These are phyloP conservation scores for Aporophyla nigra DNA, from an alignment of 2,888 invertebrate genomes.

Conservation along the genomic window DNA sequence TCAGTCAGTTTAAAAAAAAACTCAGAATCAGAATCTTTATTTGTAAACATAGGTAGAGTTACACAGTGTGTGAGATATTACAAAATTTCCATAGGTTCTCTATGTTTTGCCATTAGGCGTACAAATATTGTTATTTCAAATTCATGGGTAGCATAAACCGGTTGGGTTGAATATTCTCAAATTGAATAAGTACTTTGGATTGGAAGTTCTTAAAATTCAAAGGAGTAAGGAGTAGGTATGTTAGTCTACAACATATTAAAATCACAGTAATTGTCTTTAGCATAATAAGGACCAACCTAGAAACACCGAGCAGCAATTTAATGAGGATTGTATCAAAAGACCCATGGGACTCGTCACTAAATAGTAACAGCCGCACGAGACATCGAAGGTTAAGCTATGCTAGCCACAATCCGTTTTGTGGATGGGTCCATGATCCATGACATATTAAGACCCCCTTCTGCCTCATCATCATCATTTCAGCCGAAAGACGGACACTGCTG, in stretches of 20 bases:
- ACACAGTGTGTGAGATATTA: too few relatives aligned
- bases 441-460: background rate
- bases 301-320: background rate
- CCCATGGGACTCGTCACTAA: background rate
- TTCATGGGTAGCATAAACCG: background rate
- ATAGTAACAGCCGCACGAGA: background rate
- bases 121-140: background rate
- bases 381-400: background rate
- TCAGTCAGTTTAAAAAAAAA: too few relatives aligned
- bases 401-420: background rate
- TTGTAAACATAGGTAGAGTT: too few relatives aligned
- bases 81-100: too few relatives aligned
- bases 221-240: background rate
- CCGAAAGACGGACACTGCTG: too few relatives aligned
- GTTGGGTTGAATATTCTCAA: background rate
- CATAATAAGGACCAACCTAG: background rate
- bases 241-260: background rate
- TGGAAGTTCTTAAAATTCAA: background rate
- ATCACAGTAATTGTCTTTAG: background rate
- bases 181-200: background rate
- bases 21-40: too few relatives aligned
- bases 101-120: too few relatives aligned
- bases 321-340: background rate
- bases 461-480: too few relatives aligned
- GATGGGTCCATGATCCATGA: background rate